Percentiles rank a stretch among this genome's conserved stretches.
Conservation (phyloP, 2,888 invertebrate genomes). For the Proisotoma minuta region DNA sequence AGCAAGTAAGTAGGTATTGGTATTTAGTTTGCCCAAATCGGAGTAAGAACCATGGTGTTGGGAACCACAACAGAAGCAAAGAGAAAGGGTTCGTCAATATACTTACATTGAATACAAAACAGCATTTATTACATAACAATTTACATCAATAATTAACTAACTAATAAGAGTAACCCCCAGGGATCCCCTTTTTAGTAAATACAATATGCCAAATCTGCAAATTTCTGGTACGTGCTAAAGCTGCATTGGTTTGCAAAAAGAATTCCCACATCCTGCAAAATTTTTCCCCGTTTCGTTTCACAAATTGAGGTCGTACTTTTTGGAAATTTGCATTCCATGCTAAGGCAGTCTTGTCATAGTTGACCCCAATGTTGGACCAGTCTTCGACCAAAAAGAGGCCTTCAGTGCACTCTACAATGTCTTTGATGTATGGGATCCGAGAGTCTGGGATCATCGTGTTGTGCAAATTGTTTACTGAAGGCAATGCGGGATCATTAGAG, state of each 20-base stretch:
- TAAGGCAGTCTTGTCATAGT: constrained; percentile 9
- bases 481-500: constrained; percentile 1
- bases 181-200: neutral
- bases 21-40: too few species aligned
- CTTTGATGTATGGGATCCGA: constrained; percentile 16
- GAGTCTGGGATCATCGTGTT: constrained; percentile 3
- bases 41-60: too few species aligned
- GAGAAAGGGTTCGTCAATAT: too few species aligned
- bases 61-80: too few species aligned
- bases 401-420: constrained; percentile 3
- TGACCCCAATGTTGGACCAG: constrained; percentile 17
- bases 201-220: constrained; percentile 26
- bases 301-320: neutral
- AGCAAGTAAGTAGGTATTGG: too few species aligned
- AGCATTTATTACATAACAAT: too few species aligned
- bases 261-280: constrained; percentile 25
- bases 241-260: constrained; percentile 17
- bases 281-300: neutral
- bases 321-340: constrained; percentile 18
- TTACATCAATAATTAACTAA: too few species aligned
- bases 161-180: too few species aligned
- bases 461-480: constrained; percentile 6
- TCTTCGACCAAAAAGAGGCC: constrained; percentile 22
- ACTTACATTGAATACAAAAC: too few species aligned
- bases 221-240: constrained; percentile 10